Evolutionary conservation across 2,113 vertebrate genomes (phyloP).

Genomic region (Ranitomeya variabilis): DNA sequence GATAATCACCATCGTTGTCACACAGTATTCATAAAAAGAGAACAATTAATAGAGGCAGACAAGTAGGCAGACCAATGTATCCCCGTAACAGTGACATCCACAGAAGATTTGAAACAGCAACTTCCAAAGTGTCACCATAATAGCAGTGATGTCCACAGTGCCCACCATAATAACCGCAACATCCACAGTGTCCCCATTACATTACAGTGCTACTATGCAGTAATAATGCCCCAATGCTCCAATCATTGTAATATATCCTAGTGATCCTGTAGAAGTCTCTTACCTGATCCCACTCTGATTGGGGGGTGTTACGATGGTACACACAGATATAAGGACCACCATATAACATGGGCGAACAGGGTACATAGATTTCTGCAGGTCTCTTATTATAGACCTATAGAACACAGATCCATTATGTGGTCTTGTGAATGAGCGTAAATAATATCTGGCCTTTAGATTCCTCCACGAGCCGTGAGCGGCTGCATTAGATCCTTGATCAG

Average conservation of each 20-base stretch:
- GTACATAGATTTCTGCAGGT: too few species aligned
- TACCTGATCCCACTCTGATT: too few species aligned
- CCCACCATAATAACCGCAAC: too few species aligned
- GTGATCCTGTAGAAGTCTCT: too few species aligned
- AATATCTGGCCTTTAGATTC: not conserved
- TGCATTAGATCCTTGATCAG: not conserved
- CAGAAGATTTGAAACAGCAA: not conserved
- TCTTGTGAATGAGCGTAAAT: not conserved
- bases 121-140: too few species aligned
- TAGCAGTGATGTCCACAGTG: too few species aligned
- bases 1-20: too few species aligned
- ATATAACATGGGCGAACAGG: too few species aligned
- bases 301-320: too few species aligned
- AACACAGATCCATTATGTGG: not conserved
- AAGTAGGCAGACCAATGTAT: not conserved
- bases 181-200: too few species aligned
- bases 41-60: not conserved
- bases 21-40: too few species aligned
- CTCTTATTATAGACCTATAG: not conserved
- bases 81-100: not conserved
- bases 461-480: not conserved
- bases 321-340: too few species aligned
- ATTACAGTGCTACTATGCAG: not conserved
- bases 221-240: not conserved
- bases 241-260: not conserved